Conservation (phyloP, 2,888 invertebrate genomes). For the Lasioglossum malachurum region DNA sequence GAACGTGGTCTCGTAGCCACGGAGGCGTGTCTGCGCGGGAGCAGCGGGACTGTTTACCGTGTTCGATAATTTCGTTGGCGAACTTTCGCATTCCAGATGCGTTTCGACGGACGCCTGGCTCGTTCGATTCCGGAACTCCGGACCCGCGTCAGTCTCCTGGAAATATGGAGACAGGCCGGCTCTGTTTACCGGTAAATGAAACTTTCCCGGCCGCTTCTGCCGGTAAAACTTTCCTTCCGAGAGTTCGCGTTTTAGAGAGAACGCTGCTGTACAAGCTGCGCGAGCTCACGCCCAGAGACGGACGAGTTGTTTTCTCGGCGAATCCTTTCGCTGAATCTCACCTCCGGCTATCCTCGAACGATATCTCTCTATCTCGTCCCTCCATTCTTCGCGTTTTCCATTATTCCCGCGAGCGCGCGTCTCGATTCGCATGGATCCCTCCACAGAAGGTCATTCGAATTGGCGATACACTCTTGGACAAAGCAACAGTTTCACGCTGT, state of each 20-base stretch:
- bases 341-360: not conserved
- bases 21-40: not conserved
- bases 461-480: not conserved
- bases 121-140: not conserved
- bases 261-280: not conserved
- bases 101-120: not conserved
- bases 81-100: conserved; percentile 8
- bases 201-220: not conserved
- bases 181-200: conserved; percentile 5
- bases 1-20: not conserved
- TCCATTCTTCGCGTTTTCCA: not conserved
- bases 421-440: not conserved
- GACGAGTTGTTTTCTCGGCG: not conserved
- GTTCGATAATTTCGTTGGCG: conserved; percentile 12
- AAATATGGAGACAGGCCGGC: not conserved
- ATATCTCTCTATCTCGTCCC: not conserved
- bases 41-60: not conserved
- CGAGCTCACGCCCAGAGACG: not conserved
- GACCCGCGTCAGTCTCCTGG: not conserved
- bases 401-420: not conserved
- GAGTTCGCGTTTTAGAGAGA: not conserved
- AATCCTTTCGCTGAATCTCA: not conserved
- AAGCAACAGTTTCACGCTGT: not conserved
- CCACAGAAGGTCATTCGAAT: not conserved
- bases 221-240: not conserved